Evolutionary conservation across 2,797 vertebrate genomes (phyloP), one percentile per base, ranked within the genome.

Genomic region (Miichthys miiuy): DNA sequence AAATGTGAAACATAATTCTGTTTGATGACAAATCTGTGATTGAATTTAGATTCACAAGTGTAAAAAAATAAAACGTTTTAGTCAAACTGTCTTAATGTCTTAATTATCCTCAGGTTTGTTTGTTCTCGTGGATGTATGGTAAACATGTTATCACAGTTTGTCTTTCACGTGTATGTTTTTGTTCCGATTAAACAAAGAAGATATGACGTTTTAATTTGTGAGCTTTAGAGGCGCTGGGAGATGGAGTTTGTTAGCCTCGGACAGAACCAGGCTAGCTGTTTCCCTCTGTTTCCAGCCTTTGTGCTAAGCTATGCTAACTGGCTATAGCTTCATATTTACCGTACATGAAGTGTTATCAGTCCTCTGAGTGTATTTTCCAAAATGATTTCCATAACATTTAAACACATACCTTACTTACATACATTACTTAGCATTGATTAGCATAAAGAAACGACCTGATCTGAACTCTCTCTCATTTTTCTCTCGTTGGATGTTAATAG

Each of bases 31-130:
- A 61, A 66, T 30, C 16, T 58, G 41, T 44, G 2, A 21, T 5
- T 66, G 20, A 42, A 21, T 68, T 54, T 17, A 54, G 21, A 56
- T 57, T 64, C 25, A 9, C 14, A 64, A 30, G 9, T 30, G 14
- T 21, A 2, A 34, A 64, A 16, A 75, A 83, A 83, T 81, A 79
- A 42, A 4, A 75, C 58, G 66, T 88, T 67, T 57, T 13, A 25
- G 38, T 75, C 71, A 68, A 79, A 42, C 2, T 6, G 6, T 9
- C 41, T 50, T 74, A n/a, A n/a, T 63, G 25, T 77, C 7, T 54
- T 27, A 34, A 56, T 63, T 48, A 2, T 54, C 14, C 12, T 47
- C 12, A 44, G 0, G 11, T 13, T 42, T 42, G 11, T 42, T 34
- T 2, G 30, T 34, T 1, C 7, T 34, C 30, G 7, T 34, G 30